Conservation (phyloP, 2,888 invertebrate species). For the Therioaphis trifolii region DNA sequence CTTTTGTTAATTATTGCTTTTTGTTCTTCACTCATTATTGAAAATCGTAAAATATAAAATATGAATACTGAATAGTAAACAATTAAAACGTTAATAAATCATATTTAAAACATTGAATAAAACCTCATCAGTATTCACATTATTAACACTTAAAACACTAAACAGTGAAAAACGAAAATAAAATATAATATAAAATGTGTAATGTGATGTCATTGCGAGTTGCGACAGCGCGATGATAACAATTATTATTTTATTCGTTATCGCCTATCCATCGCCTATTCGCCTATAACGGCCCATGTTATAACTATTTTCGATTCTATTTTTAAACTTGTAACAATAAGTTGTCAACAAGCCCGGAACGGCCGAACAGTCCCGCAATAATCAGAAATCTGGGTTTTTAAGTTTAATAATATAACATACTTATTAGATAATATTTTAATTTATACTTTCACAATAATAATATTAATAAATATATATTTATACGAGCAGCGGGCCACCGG, state of each 20-base stretch:
- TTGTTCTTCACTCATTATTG: too few relatives aligned
- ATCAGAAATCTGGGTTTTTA: slow-evolving; percentile 9
- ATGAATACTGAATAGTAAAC: too few relatives aligned
- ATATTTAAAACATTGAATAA: too few relatives aligned
- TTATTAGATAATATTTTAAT: slow-evolving; percentile 19
- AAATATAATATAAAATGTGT: too few relatives aligned
- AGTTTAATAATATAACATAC: background rate
- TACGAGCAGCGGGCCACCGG: slow-evolving; percentile 14
- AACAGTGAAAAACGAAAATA: too few relatives aligned
- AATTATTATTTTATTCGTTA: slow-evolving; percentile 17
- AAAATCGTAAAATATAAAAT: too few relatives aligned
- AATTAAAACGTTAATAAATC: too few relatives aligned
- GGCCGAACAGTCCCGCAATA: background rate
- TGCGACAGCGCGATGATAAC: background rate
- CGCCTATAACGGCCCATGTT: background rate
- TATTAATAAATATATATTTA: background rate
- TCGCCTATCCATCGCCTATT: slow-evolving; percentile 7
- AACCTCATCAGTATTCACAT: too few relatives aligned
- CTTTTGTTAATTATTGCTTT: too few relatives aligned
- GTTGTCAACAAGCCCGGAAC: background rate
- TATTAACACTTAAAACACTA: too few relatives aligned
- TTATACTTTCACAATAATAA: background rate
- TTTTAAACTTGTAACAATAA: slow-evolving; percentile 5
- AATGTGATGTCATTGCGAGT: background rate
- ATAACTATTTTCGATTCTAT: too few relatives aligned